Percentiles rank a stretch among this genome's conserved stretches.
Conservation (phyloP, 2,113 vertebrate species). For the Mugil cephalus region DNA sequence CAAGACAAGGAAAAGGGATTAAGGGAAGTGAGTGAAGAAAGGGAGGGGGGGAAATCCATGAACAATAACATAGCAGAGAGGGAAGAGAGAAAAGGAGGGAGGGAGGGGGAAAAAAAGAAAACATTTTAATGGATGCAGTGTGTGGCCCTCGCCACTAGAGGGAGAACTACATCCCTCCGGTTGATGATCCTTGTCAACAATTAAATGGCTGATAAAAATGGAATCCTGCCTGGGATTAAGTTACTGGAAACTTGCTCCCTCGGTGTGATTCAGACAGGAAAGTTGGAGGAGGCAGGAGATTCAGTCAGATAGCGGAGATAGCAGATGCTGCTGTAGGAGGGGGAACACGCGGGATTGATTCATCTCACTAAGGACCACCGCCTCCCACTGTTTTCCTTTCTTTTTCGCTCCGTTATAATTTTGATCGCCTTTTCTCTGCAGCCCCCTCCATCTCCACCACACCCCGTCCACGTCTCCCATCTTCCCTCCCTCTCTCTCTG, state of each 20-base stretch:
- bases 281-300: constrained; percentile 25
- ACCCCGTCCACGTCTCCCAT: constrained; percentile 11
- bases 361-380: constrained; percentile 46
- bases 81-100: neutral
- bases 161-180: neutral
- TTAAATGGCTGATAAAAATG: constrained; percentile 16
- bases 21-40: constrained; percentile 4
- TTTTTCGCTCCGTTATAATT: constrained; percentile 36
- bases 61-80: too few species aligned
- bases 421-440: constrained; percentile 39
- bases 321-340: constrained; percentile 27
- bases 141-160: constrained; percentile 42
- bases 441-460: neutral
- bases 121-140: neutral
- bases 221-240: constrained; percentile 15
- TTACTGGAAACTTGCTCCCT: constrained; percentile 17
- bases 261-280: constrained; percentile 33
- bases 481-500: neutral
- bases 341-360: constrained; percentile 46
- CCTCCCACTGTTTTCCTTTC: constrained; percentile 44
- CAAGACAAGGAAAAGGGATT: constrained; percentile 38
- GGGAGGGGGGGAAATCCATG: neutral
- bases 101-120: neutral
- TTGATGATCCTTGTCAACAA: neutral
- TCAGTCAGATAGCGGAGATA: constrained; percentile 17